Evolutionary conservation across 1,140 invertebrate species (phyloP), one percentile per base, ranked within the genome.

Genomic region (Centruroides sculpturatus): DNA sequence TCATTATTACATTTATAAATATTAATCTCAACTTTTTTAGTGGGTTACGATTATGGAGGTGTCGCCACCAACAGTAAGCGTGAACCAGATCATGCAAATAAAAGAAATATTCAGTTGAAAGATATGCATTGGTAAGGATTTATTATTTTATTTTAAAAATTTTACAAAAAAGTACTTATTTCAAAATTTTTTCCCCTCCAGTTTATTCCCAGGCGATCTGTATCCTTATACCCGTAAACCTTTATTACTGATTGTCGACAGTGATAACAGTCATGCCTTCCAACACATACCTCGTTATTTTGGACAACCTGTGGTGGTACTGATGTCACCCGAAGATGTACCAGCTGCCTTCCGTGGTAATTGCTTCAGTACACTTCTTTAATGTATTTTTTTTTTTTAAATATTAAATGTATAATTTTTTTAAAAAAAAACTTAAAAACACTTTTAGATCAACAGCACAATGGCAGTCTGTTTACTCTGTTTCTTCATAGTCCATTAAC

Each of bases 231-330:
- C 88, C 5, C 81, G 92, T 64, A 85, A 92, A 70, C 93, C 92
- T 23, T 79, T 96, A 49, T 94, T 96, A 76, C 80, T 97, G 53
- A 87, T 97, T 64, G 84, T 97, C 61, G 93, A 97, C 74, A 94
- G 90, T 68, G 88, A 96, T 75, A 96, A 95, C 76, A 92, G 89
- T 71, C 89, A 87, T 74, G 87, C 90, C 61, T 97, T 96, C 77
- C 85, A 90, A 77, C 84, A 91, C 72, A 86, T 96, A 71, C 88
- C 91, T 35, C 83, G 85, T 63, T 86, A 91, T 71, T 98, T 97
- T 77, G 92, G 90, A 12, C 91, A 95, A 72, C 92, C 93, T n/a
- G 76, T 96, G 60, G 84, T 97, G 58, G 85, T 93, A 60, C 80
- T 98, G 3, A 90, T 96, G 85, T 96, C 92, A 59, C 90, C 93